phyloP scores from a whole-genome alignment of 2,888 invertebrate genomes.

The Zhuqinia jingwanae region DNA sequence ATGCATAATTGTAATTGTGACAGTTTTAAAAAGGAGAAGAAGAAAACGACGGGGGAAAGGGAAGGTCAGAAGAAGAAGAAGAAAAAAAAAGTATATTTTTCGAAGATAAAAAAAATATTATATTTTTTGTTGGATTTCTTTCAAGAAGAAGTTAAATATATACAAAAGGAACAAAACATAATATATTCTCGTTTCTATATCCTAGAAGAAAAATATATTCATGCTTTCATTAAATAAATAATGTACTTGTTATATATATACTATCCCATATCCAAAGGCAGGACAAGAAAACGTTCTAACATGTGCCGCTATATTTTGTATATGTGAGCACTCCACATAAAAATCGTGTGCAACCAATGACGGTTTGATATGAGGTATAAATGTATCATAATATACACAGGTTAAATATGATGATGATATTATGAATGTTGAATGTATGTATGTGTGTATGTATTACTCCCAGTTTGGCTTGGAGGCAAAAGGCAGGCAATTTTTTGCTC shows the following conservation, averaged over 20 bases:
- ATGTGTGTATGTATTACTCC: neutral
- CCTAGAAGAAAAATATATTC: neutral
- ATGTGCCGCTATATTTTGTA: neutral
- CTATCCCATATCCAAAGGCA: neutral
- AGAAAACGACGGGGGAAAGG: no score
- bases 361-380: neutral
- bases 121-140: neutral
- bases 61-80: neutral
- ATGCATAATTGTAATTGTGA: neutral
- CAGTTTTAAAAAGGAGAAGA: slow-evolving; percentile 19
- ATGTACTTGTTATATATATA: neutral
- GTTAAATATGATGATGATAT: neutral
- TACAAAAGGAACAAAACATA: slow-evolving; percentile 11
- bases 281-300: no score
- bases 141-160: neutral
- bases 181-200: neutral
- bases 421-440: no score
- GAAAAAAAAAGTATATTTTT: slow-evolving; percentile 19
- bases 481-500: slow-evolving; percentile 58
- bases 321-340: no score
- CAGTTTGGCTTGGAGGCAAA: slow-evolving; percentile 52
- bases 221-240: neutral
- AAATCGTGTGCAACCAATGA: neutral
- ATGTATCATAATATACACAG: no score
- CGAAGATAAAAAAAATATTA: neutral